Conservation (phyloP, 1,140 invertebrate genomes). For the Dysdera silvatica region DNA sequence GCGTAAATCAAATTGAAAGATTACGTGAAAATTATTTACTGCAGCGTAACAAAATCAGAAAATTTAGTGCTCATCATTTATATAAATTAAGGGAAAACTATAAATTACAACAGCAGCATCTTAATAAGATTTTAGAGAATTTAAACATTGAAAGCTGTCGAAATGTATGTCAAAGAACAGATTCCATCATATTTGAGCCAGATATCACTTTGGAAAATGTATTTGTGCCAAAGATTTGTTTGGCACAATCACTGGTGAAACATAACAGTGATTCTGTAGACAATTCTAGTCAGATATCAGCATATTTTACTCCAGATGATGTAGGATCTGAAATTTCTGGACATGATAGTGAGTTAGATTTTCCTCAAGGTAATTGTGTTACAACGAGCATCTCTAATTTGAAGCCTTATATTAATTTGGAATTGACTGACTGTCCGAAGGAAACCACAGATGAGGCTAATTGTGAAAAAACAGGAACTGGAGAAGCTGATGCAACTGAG, state of each 20-base stretch:
- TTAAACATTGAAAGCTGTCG: constrained; percentile 88
- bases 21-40: constrained; percentile 90
- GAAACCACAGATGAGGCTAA: too few relatives aligned
- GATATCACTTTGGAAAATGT: constrained; percentile 53
- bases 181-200: constrained; percentile 51
- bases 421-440: too few relatives aligned
- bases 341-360: constrained; percentile 25
- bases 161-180: constrained; percentile 64
- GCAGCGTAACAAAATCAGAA: constrained; percentile 84
- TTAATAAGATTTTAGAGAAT: constrained; percentile 89
- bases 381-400: too few relatives aligned
- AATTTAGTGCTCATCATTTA: constrained; percentile 87
- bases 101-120: constrained; percentile 87
- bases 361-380: too few relatives aligned
- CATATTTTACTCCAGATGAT: constrained; percentile 30
- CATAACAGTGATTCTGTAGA: constrained; percentile 22
- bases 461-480: too few relatives aligned
- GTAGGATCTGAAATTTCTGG: constrained; percentile 17
- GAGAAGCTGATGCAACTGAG: too few relatives aligned
- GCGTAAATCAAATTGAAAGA: constrained; percentile 78
- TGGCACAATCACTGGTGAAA: constrained; percentile 8
- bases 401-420: too few relatives aligned
- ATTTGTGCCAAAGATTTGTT: constrained; percentile 21
- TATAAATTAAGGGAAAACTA: constrained; percentile 79
- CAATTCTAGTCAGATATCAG: constrained; percentile 28